phyloP scores from a whole-genome alignment of 2,888 invertebrate species.

The Melanotus villosus region DNA sequence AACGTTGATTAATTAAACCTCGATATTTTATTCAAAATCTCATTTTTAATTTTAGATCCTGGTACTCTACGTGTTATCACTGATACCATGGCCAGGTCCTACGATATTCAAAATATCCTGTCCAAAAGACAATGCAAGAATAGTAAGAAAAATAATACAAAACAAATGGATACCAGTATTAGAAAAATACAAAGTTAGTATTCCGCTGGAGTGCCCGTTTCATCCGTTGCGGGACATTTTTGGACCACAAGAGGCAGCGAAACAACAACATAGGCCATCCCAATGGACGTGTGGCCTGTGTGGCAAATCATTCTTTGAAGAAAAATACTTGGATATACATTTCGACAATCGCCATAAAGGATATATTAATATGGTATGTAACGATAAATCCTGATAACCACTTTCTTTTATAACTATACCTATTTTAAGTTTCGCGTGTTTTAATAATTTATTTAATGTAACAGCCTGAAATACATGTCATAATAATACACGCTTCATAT shows the following conservation, averaged over 20 bases:
- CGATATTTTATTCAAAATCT: constrained; percentile 40
- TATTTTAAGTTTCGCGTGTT: too few relatives aligned
- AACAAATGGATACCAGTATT: constrained; percentile 93
- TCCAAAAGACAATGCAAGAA: constrained; percentile 89
- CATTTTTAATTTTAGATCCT: constrained; percentile 74
- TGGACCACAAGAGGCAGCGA: constrained; percentile 88
- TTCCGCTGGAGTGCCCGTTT: constrained; percentile 92
- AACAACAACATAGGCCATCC: constrained; percentile 86
- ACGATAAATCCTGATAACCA: background rate
- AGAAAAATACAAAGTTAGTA: constrained; percentile 88
- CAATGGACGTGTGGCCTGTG: constrained; percentile 94
- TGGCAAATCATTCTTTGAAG: constrained; percentile 93
- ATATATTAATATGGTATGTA: constrained; percentile 83
- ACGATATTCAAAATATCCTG: constrained; percentile 90
- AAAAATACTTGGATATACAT: constrained; percentile 88
- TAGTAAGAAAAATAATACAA: constrained; percentile 89
- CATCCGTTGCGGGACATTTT: constrained; percentile 91
- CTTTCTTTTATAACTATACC: too few relatives aligned
- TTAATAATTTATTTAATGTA: too few relatives aligned
- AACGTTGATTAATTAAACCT: too few relatives aligned
- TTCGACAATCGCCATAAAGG: constrained; percentile 91
- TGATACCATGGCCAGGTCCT: constrained; percentile 92
- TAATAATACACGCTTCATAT: too few relatives aligned
- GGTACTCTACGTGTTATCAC: constrained; percentile 84
- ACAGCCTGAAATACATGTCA: too few relatives aligned